Evolutionary conservation across 2,113 vertebrate genomes (phyloP), one percentile per base, ranked within the genome.

Genomic region (crab-eating macaque (Macaca fascicularis)): DNA sequence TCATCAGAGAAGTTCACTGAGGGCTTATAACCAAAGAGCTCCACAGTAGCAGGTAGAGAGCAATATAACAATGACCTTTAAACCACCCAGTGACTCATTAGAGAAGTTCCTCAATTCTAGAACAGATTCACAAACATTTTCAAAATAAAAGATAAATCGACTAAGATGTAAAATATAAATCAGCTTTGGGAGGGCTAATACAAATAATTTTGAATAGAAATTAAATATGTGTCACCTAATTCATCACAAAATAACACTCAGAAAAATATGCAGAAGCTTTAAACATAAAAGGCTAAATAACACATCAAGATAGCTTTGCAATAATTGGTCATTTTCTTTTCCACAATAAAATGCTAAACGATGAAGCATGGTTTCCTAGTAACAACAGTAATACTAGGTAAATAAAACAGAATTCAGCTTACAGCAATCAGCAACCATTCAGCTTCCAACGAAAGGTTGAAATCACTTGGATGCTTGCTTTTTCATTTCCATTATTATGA

Each of bases 141-240:
- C 19, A 82, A 88, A 95, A 48, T 92, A 78, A 84, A 25, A 86
- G 45, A 94, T 81, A 94, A 94, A 91, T 38, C 79, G 35, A 9
- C 69, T 83, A 86, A 76, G 57, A 70, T 61, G 7, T 55, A 92
- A 93, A 96, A 79, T 82, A 82, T 89, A 95, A 96, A 96, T 91
- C 84, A 93, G 16, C n/a, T 95, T 93, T 61, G 64, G n/a, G 50
- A 64, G 80, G 59, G 30, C 30, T 16, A 55, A 90, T 72, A 75
- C n/a, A 95, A 92, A 90, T 92, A 84, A 74, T 90, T 95, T 75
- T 75, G 6, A 95, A 92, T 97, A 91, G 30, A 96, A 95, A 95
- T 84, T 83, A 95, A 90, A 80, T 93, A 89, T 38, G 11, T 82
- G 48, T 94, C 59, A 90, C 38, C 48, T 89, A 92, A 90, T 96